Percentiles rank a stretch among this genome's conserved stretches.
Evolutionary conservation across 2,797 vertebrate genomes (phyloP).

Genomic region (Setipinna tenuifilis): DNA sequence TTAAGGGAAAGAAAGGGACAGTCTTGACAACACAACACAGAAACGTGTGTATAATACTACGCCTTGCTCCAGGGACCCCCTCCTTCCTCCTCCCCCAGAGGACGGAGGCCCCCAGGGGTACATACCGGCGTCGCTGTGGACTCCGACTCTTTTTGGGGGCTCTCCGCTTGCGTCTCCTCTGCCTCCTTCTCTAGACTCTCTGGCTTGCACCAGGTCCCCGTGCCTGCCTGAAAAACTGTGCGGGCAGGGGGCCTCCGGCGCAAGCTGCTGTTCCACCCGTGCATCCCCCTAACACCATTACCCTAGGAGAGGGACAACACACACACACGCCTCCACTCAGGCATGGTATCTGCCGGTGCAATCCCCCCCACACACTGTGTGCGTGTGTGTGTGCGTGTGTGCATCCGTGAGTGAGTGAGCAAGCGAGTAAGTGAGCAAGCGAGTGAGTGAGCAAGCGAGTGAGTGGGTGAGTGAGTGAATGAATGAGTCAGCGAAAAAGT

Average conservation of each 20-base stretch:
- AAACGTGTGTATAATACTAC: background rate
- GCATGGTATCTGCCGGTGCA: conserved; percentile 26
- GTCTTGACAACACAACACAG: background rate
- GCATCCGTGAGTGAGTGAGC: too few relatives aligned
- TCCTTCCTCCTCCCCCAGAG: conserved; percentile 2
- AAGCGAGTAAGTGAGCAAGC: conserved; percentile 1
- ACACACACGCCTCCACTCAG: conserved; percentile 33
- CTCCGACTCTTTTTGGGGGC: conserved; percentile 45
- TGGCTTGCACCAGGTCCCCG: conserved; percentile 63
- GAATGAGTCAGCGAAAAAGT: conserved; percentile 19
- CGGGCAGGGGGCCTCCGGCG: conserved; percentile 75
- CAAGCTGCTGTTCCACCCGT: conserved; percentile 74
- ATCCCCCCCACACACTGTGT: background rate
- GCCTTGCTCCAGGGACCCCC: background rate
- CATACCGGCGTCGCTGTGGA: conserved; percentile 70
- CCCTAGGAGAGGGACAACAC: conserved; percentile 60
- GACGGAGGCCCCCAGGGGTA: conserved; percentile 50
- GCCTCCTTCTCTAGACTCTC: conserved; percentile 55
- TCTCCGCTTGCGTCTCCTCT: conserved; percentile 54
- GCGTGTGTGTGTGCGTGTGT: too few relatives aligned
- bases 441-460: background rate
- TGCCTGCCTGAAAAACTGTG: conserved; percentile 77
- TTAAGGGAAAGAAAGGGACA: background rate
- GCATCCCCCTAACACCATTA: conserved; percentile 66
- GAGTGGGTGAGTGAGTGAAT: conserved; percentile 9